Conservation (phyloP, 2,888 invertebrate species). For the Epistrophe grossulariae region DNA sequence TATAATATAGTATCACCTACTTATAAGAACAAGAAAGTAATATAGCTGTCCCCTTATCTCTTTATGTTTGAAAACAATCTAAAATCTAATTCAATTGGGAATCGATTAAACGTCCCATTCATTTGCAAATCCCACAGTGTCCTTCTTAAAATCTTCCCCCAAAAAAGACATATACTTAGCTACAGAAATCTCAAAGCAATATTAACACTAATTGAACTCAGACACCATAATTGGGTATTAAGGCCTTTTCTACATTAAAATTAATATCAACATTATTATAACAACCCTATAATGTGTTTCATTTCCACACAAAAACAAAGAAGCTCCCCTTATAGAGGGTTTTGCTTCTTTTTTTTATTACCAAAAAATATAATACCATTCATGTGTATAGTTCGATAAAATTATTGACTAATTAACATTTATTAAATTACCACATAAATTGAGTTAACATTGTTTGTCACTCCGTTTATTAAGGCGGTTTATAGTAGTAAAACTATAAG, state of each 20-base stretch:
- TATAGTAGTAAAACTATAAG: background rate
- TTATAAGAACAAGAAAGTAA: background rate
- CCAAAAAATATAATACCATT: constrained; percentile 38
- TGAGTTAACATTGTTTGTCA: constrained; percentile 32
- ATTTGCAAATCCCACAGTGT: background rate
- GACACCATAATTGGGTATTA: constrained; percentile 11
- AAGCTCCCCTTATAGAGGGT: background rate
- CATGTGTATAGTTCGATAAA: constrained; percentile 53
- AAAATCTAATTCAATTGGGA: constrained; percentile 44
- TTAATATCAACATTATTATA: constrained; percentile 9
- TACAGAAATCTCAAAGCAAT: constrained; percentile 25
- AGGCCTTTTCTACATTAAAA: constrained; percentile 14
- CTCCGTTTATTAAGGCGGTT: background rate
- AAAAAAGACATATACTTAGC: background rate
- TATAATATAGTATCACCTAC: background rate
- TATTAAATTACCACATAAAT: constrained; percentile 61
- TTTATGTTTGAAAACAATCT: constrained; percentile 2
- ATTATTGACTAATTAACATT: constrained; percentile 68
- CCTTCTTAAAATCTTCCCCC: constrained; percentile 3
- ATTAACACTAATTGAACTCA: constrained; percentile 36
- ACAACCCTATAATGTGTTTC: constrained; percentile 18
- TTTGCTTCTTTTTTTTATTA: background rate
- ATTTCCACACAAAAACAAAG: background rate
- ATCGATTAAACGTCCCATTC: constrained; percentile 42
- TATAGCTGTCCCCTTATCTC: background rate